Percentiles rank a stretch among this genome's conserved stretches.
phyloP scores from a whole-genome alignment of 2,113 vertebrate genomes.

The Ursus arctos region DNA sequence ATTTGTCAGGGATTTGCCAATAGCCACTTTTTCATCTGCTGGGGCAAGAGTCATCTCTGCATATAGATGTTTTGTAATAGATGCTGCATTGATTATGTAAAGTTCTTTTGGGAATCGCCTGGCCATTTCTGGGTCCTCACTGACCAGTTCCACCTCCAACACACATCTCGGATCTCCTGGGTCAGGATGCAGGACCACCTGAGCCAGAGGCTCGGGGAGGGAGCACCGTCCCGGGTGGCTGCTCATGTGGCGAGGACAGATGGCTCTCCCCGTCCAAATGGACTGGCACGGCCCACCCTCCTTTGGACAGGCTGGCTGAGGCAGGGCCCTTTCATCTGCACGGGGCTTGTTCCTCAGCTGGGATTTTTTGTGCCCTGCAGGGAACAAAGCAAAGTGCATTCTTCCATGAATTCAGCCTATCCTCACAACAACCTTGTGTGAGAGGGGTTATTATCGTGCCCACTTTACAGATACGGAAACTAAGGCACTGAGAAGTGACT shows the following conservation, averaged over 20 bases:
- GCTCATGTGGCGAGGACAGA: neutral
- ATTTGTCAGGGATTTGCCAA: slow-evolving; percentile 84
- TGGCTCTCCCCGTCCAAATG: neutral
- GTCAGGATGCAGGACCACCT: slow-evolving; percentile 51
- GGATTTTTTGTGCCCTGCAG: neutral
- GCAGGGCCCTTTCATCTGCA: neutral
- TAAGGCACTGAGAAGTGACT: neutral
- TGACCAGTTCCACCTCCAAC: slow-evolving; percentile 64
- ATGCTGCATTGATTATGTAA: slow-evolving; percentile 83
- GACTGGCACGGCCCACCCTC: neutral
- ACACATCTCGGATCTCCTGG: slow-evolving; percentile 43
- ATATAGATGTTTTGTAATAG: slow-evolving; percentile 82
- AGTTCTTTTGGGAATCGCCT: slow-evolving; percentile 81
- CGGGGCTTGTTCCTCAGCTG: neutral
- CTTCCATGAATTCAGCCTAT: neutral
- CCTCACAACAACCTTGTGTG: neutral
- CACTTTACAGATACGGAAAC: neutral
- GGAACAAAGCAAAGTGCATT: neutral
- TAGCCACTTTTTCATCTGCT: slow-evolving; percentile 81
- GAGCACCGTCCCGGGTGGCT: neutral
- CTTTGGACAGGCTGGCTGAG: too few relatives aligned
- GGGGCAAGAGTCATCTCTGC: slow-evolving; percentile 81
- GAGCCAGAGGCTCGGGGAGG: neutral
- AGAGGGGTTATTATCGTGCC: neutral
- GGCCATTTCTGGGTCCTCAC: slow-evolving; percentile 72